Base-by-base conservation (phyloP, 2,113 vertebrate species). In the Macrotus californicus region DNA sequence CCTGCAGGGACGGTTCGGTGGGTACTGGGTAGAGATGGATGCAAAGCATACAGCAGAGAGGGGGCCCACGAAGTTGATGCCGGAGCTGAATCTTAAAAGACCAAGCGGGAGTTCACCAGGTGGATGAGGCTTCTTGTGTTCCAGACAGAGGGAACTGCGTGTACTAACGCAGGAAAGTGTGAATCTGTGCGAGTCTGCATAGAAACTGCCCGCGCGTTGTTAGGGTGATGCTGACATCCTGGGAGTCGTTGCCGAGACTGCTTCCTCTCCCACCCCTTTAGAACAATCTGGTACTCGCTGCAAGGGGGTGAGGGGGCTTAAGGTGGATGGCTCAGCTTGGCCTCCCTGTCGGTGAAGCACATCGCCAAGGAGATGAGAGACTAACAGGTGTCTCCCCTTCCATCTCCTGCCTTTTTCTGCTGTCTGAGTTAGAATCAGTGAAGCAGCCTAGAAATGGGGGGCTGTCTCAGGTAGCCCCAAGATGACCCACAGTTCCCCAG, bases 171-270 rank as follows among this genome's bases (percentile, higher is more conserved):
- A 87, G 67, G 89, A 93, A 95, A 73, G 91, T 95, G 81, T 92
- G 86, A 93, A 82, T 93, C 43, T 89, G 81, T 91, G 85, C 91
- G 91, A 91, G 73, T 93, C 54, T 93, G 95, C 82, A n/a, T 50
- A 70, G 95, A 93, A 93, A 92, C 88, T 52, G 91, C 72, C 70
- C 34, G 66, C 31, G 43, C 0, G 83, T 89, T 31, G 61, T 94
- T 87, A 94, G 77, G 93, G 89, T 61, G 81, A 89, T n/a, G 56
- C 61, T 66, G 80, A 94, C 69, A 76, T 77, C 86, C 43, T 72
- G 89, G 46, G 61, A 86, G 39, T 48, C 87, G 87, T 41, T 70
- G 86, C 79, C 36, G 10, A 36, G 79, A 73, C 64, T 90, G 64
- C 54, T 95, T 91, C 54, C 83, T 82, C 76, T 91, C 66, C 48